Conservation (phyloP, 2,113 vertebrate species). For the Spheniscus mendiculus region DNA sequence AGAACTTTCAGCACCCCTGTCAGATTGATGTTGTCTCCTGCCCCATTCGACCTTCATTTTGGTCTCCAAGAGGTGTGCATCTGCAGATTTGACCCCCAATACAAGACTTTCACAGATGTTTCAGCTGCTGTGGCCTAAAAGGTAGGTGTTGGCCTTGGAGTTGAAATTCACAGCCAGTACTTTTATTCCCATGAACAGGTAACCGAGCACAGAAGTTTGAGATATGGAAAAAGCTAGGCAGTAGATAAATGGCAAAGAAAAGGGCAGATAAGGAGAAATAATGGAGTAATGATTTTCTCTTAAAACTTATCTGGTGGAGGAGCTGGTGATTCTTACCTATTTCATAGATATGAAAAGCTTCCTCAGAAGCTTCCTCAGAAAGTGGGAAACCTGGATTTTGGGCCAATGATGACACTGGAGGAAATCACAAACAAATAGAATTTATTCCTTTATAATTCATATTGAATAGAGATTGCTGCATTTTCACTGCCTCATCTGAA, state of each 20-base stretch:
- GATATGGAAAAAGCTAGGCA: background rate
- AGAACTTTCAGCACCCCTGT: background rate
- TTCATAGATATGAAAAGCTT: background rate
- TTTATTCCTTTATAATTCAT: background rate
- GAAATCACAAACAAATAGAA: background rate
- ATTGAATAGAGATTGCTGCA: background rate
- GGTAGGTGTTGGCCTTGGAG: background rate
- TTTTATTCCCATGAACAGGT: background rate
- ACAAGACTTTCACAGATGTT: background rate
- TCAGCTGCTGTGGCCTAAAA: background rate
- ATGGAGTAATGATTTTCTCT: background rate
- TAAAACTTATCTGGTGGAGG: background rate
- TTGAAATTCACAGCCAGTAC: background rate
- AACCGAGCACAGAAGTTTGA: background rate
- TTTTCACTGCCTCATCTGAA: background rate
- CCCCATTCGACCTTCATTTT: background rate
- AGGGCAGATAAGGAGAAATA: background rate
- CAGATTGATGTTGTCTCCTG: background rate
- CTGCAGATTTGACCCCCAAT: background rate
- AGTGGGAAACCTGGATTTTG: background rate
- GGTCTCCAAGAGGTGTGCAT: accelerated
- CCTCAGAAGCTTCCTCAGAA: background rate
- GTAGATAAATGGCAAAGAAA: background rate
- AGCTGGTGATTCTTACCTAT: background rate
- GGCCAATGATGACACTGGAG: background rate